phyloP scores from a whole-genome alignment of 2,113 vertebrate species.

The Saccopteryx bilineata region DNA sequence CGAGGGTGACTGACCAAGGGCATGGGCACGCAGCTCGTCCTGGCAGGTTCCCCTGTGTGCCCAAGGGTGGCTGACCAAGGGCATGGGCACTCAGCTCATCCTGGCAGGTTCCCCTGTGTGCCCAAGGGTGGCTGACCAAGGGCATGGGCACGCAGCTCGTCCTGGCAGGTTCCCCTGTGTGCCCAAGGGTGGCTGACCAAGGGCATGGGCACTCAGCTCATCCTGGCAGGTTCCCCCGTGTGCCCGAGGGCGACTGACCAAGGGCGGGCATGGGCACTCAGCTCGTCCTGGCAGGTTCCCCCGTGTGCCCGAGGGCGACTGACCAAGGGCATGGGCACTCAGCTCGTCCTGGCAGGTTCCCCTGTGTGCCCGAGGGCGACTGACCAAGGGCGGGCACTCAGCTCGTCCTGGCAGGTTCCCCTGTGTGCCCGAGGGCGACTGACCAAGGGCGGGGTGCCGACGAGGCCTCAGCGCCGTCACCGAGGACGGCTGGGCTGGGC shows the following conservation, averaged over 20 bases:
- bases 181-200: not conserved
- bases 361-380: no score
- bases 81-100: not conserved
- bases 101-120: no score
- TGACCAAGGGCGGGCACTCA: not conserved
- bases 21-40: not conserved
- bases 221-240: not conserved
- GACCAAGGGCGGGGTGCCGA: not conserved
- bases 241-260: not conserved
- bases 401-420: not conserved
- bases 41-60: no score
- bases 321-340: no score
- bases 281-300: not conserved
- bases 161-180: not conserved
- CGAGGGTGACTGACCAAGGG: not conserved
- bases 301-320: fast-evolving
- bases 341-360: no score
- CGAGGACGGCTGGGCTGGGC: not conserved
- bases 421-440: fast-evolving
- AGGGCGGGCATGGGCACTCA: not conserved
- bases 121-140: not conserved
- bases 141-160: not conserved
- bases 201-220: not conserved
- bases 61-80: not conserved
- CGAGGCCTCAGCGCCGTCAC: fast-evolving